These are phyloP conservation scores for Daubentonia madagascariensis DNA, from an alignment of 2,113 vertebrate genomes.

Conservation along the genomic window DNA sequence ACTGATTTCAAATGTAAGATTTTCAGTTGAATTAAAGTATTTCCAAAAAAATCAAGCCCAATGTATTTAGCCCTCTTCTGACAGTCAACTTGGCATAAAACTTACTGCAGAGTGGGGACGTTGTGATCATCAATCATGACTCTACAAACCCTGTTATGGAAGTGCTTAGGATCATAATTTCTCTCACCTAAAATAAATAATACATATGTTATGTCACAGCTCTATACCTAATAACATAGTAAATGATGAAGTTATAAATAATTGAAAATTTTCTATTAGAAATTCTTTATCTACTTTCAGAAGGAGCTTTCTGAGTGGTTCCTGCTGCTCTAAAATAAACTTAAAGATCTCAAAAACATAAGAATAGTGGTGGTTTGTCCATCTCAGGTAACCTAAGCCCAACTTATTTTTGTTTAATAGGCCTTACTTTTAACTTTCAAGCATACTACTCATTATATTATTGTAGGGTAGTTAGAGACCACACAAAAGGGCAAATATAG, in stretches of 20 bases:
- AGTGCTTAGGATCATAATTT: conserved; percentile 92
- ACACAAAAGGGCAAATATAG: not conserved
- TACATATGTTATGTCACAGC: not conserved
- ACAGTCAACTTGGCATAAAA: not conserved
- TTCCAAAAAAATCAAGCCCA: not conserved
- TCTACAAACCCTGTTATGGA: conserved; percentile 92
- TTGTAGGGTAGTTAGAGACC: not conserved
- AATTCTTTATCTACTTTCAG: not conserved
- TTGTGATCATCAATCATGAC: conserved; percentile 97
- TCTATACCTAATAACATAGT: not conserved
- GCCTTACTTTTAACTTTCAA: not conserved
- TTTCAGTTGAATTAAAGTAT: conserved; percentile 37
- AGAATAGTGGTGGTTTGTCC: not conserved
- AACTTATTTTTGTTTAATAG: not conserved
- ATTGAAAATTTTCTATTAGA: not conserved
- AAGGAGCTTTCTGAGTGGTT: not conserved
- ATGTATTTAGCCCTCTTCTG: not conserved
- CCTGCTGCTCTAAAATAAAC: not conserved
- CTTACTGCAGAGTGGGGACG: conserved; percentile 93
- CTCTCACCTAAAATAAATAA: conserved; percentile 89
- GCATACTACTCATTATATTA: not conserved
- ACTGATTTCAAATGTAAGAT: conserved; percentile 78
- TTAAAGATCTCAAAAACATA: not conserved
- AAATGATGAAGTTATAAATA: not conserved
- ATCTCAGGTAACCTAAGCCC: not conserved